phyloP scores from a whole-genome alignment of 2,113 vertebrate species.

The Pluvialis apricaria region DNA sequence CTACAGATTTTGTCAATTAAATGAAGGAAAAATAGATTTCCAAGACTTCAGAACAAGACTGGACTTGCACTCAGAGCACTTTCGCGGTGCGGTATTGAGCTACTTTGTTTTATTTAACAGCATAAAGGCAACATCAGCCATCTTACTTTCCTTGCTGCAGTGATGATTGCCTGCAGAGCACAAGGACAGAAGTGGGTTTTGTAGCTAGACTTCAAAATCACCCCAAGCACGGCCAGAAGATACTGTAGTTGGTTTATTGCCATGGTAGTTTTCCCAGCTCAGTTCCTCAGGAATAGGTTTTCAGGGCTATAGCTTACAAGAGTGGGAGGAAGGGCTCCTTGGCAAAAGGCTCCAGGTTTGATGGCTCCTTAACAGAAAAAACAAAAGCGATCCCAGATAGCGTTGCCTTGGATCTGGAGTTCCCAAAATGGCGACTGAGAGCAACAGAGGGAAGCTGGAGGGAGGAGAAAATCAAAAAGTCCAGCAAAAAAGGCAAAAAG shows the following conservation, averaged over 20 bases:
- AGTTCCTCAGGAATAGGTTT: background rate
- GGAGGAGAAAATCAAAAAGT: background rate
- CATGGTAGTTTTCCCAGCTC: background rate
- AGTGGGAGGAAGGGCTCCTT: background rate
- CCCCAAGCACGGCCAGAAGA: background rate
- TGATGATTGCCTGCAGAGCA: background rate
- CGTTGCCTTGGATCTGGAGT: background rate
- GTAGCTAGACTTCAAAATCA: background rate
- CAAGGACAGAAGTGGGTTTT: background rate
- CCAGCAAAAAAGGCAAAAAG: background rate
- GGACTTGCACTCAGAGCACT: background rate
- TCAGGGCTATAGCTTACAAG: background rate
- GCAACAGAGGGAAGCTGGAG: background rate
- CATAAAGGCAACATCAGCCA: background rate
- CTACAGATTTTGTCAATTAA: constrained; percentile 64
- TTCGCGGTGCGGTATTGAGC: background rate
- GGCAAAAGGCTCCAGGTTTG: background rate
- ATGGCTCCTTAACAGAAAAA: background rate
- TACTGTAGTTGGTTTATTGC: background rate
- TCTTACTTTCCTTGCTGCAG: background rate
- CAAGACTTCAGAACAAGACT: constrained; percentile 34
- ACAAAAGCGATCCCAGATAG: background rate
- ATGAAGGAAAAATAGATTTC: constrained; percentile 44
- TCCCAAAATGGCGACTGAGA: background rate
- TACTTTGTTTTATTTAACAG: background rate